Evolutionary conservation across 2,113 vertebrate genomes (phyloP).

Genomic region (Calidris pygmaea): DNA sequence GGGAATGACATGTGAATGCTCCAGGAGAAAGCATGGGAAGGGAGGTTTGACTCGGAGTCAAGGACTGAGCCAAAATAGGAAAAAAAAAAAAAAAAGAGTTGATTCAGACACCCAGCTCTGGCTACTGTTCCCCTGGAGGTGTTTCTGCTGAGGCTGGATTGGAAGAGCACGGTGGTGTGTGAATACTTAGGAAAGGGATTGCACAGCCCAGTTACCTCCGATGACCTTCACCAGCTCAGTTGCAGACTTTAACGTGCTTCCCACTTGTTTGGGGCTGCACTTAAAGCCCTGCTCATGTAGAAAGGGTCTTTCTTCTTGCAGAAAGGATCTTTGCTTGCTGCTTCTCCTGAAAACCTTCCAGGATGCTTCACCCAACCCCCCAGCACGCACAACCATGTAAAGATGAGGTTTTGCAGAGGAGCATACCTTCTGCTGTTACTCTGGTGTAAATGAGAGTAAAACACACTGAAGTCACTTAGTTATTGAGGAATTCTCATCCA

Average conservation of each 20-base stretch:
- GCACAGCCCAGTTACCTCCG: not conserved
- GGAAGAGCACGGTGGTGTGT: not conserved
- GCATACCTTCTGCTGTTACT: not conserved
- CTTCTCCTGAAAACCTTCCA: not conserved
- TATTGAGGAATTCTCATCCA: not conserved
- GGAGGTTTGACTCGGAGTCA: not conserved
- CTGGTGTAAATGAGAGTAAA: not conserved
- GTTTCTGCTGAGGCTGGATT: not conserved
- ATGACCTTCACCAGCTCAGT: not conserved
- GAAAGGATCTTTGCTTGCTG: not conserved
- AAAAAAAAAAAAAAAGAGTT: not conserved
- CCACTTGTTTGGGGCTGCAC: not conserved
- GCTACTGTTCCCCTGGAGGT: not conserved
- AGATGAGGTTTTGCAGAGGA: not conserved
- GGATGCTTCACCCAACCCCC: not conserved
- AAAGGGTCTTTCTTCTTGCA: not conserved
- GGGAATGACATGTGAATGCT: accelerated
- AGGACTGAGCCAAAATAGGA: not conserved
- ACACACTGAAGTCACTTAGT: not conserved
- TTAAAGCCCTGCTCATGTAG: not conserved
- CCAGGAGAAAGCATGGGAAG: not conserved
- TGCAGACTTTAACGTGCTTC: accelerated
- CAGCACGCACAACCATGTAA: not conserved
- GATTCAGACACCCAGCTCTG: not conserved
- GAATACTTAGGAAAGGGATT: not conserved